Conservation (phyloP, 2,888 invertebrate species). For the Exocentrus adspersus region DNA sequence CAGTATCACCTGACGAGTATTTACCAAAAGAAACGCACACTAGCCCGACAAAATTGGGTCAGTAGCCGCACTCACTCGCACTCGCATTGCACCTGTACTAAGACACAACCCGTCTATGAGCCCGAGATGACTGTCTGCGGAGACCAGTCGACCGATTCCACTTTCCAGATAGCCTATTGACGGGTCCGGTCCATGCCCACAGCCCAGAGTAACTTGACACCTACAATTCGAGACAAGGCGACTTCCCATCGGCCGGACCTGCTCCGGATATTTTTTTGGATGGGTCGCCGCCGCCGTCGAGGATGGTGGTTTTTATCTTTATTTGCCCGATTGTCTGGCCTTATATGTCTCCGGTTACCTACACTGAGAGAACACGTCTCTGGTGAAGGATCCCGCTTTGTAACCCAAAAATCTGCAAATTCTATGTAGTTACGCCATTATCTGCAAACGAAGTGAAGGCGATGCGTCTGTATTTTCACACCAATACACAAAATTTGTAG, state of each 20-base stretch:
- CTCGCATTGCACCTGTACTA: constrained; percentile 28
- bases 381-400: too few relatives aligned
- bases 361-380: neutral
- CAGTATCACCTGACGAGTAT: constrained; percentile 4
- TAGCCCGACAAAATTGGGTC: constrained; percentile 12
- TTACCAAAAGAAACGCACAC: constrained; percentile 15
- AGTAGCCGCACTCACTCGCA: constrained; percentile 22
- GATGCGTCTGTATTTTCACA: too few relatives aligned
- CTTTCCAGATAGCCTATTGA: constrained; percentile 31
- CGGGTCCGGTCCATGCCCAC: constrained; percentile 37
- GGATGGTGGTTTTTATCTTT: constrained; percentile 6
- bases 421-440: too few relatives aligned
- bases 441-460: too few relatives aligned
- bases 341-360: neutral
- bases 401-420: too few relatives aligned
- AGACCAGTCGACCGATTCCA: constrained; percentile 31
- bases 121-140: constrained; percentile 25
- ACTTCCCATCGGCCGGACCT: constrained; percentile 43
- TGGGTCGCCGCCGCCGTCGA: neutral
- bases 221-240: constrained; percentile 36
- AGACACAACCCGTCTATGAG: constrained; percentile 15
- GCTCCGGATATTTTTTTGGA: constrained; percentile 41
- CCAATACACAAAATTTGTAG: too few relatives aligned
- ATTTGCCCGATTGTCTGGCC: neutral
- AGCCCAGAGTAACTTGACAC: constrained; percentile 34